These are phyloP conservation scores for Alectoris magna DNA, from an alignment of 2,797 vertebrate species.

Conservation along the genomic window DNA sequence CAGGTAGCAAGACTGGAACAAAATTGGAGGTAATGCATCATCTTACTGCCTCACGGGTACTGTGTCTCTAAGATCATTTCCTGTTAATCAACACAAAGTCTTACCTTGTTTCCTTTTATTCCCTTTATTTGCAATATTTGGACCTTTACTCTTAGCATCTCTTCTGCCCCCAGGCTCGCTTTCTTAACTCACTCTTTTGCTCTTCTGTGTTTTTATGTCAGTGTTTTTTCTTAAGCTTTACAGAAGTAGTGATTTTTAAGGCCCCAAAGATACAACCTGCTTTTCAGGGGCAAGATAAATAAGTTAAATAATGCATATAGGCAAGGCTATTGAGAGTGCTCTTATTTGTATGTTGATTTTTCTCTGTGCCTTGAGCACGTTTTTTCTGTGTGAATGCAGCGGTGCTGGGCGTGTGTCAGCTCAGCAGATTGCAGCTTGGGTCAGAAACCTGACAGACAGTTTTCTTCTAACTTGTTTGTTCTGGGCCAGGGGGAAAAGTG, in stretches of 20 bases:
- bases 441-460: background rate
- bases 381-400: background rate
- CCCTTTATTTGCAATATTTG: background rate
- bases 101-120: background rate
- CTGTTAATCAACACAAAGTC: background rate
- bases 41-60: background rate
- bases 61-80: background rate
- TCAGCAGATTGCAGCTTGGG: background rate
- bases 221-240: background rate
- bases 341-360: background rate
- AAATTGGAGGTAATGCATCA: background rate
- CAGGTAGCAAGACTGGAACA: background rate
- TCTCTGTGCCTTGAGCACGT: background rate
- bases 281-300: background rate
- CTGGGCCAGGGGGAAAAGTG: background rate
- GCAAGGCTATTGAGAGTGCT: background rate
- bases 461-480: background rate
- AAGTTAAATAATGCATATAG: background rate
- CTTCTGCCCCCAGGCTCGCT: too few species aligned
- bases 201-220: background rate
- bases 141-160: background rate
- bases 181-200: background rate
- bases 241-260: background rate
- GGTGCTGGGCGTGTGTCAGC: background rate
- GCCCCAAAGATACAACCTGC: background rate